Percentiles rank a stretch among this genome's conserved stretches.
These are phyloP conservation scores for Strix aluco DNA, from an alignment of 2,113 vertebrate species.

Conservation along the genomic window DNA sequence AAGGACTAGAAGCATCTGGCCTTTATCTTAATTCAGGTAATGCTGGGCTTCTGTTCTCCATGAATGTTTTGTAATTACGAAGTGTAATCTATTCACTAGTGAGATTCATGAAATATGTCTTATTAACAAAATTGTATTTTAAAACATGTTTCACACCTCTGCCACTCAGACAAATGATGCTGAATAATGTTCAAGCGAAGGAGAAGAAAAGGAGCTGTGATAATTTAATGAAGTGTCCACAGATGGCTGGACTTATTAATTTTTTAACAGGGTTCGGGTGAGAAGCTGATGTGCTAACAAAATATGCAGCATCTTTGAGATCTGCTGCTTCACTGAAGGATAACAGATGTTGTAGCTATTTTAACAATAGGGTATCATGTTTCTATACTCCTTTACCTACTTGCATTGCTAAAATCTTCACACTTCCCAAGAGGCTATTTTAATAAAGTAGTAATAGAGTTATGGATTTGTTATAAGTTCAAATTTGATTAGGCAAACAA, in stretches of 20 bases:
- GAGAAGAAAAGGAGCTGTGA: conserved; percentile 9
- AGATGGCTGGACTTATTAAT: conserved; percentile 44
- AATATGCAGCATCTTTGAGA: background rate
- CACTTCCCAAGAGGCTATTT: background rate
- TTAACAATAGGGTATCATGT: background rate
- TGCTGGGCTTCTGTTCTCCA: background rate
- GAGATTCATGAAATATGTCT: background rate
- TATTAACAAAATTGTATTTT: conserved; percentile 4
- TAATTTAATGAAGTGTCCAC: conserved; percentile 56
- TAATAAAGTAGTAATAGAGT: background rate
- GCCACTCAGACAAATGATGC: conserved; percentile 20
- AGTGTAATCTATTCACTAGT: background rate
- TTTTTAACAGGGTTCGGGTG: conserved; percentile 27
- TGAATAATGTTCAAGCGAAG: conserved; percentile 6
- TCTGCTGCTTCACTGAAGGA: background rate
- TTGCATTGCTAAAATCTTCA: background rate
- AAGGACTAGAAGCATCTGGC: background rate
- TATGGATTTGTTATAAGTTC: background rate
- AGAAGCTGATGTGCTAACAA: conserved; percentile 18
- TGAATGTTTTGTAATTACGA: background rate
- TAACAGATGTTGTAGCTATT: conserved; percentile 14
- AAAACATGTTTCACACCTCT: conserved; percentile 36
- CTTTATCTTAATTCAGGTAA: background rate
- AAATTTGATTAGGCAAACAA: background rate
- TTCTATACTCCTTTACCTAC: background rate